A percentile compares a stretch with the other conserved stretches of the same genome.
These are phyloP conservation scores for Cyclophora punctaria DNA, from an alignment of 2,888 invertebrate genomes.

Conservation along the genomic window DNA sequence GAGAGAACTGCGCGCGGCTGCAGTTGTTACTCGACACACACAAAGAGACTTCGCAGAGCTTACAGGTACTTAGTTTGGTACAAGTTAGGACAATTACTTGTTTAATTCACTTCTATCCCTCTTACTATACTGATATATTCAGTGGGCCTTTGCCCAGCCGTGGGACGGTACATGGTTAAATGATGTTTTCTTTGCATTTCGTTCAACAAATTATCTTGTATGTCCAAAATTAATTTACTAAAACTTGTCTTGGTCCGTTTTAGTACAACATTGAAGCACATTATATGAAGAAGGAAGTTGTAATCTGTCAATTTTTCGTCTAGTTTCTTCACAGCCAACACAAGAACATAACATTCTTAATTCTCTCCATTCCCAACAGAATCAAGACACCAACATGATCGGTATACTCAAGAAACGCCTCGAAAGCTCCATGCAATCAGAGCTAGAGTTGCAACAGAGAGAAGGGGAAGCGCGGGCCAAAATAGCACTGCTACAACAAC, in stretches of 20 bases:
- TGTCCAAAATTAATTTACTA: no score
- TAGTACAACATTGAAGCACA: no score
- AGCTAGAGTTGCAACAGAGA: conserved; percentile 77
- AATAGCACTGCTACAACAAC: conserved; percentile 26
- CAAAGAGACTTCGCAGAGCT: conserved; percentile 67
- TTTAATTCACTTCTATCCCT: no score
- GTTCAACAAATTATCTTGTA: no score
- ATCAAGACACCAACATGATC: conserved; percentile 80
- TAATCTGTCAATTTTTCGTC: no score
- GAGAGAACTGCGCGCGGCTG: conserved; percentile 71
- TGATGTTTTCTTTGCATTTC: no score
- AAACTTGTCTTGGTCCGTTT: no score
- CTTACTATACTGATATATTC: no score
- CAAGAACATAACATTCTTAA: background rate
- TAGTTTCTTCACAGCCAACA: background rate
- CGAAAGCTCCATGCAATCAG: conserved; percentile 78
- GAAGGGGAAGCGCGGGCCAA: conserved; percentile 47
- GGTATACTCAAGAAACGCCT: conserved; percentile 78
- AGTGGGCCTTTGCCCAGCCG: no score
- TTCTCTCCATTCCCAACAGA: conserved; percentile 37
- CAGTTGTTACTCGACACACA: conserved; percentile 75
- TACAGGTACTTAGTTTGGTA: conserved; percentile 39
- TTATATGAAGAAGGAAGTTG: no score
- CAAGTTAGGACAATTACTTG: no score
- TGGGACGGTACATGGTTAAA: no score